Evolutionary conservation across 2,888 invertebrate species (phyloP).

Genomic region (Neuroscelio doddi): DNA sequence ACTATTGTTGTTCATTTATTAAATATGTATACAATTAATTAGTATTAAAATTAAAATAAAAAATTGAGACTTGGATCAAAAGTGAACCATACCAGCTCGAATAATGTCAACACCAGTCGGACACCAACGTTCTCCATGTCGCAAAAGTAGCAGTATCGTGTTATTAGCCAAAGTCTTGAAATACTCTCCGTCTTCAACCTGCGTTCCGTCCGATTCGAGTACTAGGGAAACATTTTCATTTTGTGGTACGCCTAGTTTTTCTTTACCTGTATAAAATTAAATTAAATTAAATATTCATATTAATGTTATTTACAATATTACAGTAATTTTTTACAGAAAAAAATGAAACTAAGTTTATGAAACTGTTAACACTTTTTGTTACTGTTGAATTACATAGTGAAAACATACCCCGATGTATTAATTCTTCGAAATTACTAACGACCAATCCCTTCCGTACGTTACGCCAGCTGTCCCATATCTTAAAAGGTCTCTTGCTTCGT

Average conservation of each 20-base stretch:
- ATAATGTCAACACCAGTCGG: slow-evolving; percentile 96
- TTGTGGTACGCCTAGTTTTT: slow-evolving; percentile 90
- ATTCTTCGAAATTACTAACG: slow-evolving; percentile 92
- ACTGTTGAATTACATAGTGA: background rate
- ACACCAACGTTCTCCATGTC: slow-evolving; percentile 93
- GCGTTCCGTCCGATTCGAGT: slow-evolving; percentile 95
- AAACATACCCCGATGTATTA: slow-evolving; percentile 82
- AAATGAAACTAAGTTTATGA: background rate
- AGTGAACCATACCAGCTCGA: slow-evolving; percentile 83
- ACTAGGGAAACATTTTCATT: slow-evolving; percentile 92
- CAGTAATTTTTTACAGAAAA: no score
- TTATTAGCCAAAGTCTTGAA: slow-evolving; percentile 94
- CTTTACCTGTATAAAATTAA: slow-evolving; percentile 78
- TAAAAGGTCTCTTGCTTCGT: slow-evolving; percentile 96
- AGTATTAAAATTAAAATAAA: slow-evolving; percentile 1
- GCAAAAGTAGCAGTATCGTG: slow-evolving; percentile 89
- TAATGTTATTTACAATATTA: no score
- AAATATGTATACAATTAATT: no score
- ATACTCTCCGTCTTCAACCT: slow-evolving; percentile 97
- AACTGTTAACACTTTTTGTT: no score
- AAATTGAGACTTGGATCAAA: background rate
- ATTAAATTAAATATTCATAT: no score
- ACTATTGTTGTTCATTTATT: no score
- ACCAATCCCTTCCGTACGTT: slow-evolving; percentile 94
- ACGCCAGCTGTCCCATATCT: slow-evolving; percentile 97